A percentile compares a stretch with the other conserved stretches of the same genome.
These are phyloP conservation scores for Octonoba sinensis DNA, from an alignment of 2,888 invertebrate genomes.

Conservation along the genomic window DNA sequence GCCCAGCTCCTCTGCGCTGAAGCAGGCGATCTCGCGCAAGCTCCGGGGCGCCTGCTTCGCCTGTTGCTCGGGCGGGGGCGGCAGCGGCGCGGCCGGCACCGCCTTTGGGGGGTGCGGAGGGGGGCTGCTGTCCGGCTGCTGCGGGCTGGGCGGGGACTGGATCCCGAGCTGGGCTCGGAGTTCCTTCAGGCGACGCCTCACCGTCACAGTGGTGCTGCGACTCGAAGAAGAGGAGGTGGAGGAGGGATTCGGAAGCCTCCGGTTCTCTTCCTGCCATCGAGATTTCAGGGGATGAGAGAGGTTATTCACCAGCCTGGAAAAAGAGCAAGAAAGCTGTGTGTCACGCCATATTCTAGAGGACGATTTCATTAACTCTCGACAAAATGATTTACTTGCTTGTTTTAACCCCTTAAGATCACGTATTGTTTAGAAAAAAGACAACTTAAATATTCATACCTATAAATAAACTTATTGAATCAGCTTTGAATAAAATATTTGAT, in stretches of 20 bases:
- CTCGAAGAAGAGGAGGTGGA: background rate
- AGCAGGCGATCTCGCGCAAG: conserved; percentile 29
- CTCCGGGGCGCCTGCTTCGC: conserved; percentile 31
- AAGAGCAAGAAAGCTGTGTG: background rate
- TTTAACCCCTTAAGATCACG: background rate
- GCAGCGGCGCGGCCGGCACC: background rate
- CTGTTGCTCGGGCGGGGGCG: conserved; percentile 1
- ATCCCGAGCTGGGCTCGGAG: conserved; percentile 56
- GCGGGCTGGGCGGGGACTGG: conserved; percentile 49
- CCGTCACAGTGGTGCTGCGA: conserved; percentile 56
- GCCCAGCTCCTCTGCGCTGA: conserved; percentile 34
- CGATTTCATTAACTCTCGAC: no score
- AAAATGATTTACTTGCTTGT: background rate
- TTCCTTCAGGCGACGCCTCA: conserved; percentile 55
- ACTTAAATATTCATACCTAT: background rate
- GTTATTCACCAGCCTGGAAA: conserved; percentile 10
- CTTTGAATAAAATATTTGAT: no score
- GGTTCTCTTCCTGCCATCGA: conserved; percentile 55
- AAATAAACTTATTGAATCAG: no score
- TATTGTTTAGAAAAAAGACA: background rate
- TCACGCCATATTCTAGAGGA: background rate
- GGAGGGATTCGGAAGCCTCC: background rate
- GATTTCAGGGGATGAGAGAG: conserved; percentile 36
- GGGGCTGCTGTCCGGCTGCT: background rate
- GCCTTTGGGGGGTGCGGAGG: background rate